Evolutionary conservation across 2,113 vertebrate species (phyloP).

Genomic region (Antechinus flavipes): DNA sequence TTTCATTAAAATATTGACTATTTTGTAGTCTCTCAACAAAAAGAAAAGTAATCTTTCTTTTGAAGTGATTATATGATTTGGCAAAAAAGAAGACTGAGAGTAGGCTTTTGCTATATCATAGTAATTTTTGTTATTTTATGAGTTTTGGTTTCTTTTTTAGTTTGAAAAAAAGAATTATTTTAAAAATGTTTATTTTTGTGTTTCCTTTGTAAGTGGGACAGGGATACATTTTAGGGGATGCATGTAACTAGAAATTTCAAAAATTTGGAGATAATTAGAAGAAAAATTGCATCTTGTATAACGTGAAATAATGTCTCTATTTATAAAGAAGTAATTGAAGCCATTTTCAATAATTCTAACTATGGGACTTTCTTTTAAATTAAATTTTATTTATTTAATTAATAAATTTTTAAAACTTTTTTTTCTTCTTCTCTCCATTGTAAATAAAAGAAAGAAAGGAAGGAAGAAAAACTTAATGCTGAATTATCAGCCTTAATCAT

Average conservation of each 20-base stretch:
- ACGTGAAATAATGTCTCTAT: conserved; percentile 14
- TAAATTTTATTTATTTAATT: background rate
- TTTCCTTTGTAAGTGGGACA: conserved; percentile 6
- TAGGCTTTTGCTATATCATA: background rate
- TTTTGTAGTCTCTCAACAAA: conserved; percentile 41
- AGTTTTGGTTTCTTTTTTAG: background rate
- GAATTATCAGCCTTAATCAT: background rate
- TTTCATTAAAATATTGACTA: conserved; percentile 29
- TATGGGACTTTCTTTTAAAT: background rate
- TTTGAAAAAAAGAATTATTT: background rate
- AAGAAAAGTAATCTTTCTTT: conserved; percentile 42
- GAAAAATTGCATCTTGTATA: conserved; percentile 12
- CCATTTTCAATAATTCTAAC: conserved; percentile 36
- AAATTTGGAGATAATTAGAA: background rate
- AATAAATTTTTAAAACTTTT: background rate
- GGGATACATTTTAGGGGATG: conserved; percentile 1
- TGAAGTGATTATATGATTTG: conserved; percentile 33
- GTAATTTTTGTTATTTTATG: background rate
- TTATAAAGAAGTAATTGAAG: conserved; percentile 37
- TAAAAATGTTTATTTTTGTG: background rate
- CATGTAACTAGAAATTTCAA: conserved; percentile 1
- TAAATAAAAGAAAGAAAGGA: background rate
- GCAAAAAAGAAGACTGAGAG: conserved; percentile 25
- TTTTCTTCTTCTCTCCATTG: background rate
- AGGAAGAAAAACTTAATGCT: no score